Percentiles rank a stretch among this genome's conserved stretches.
Evolutionary conservation across 2,113 vertebrate genomes (phyloP).

Genomic region (Columba janthina): DNA sequence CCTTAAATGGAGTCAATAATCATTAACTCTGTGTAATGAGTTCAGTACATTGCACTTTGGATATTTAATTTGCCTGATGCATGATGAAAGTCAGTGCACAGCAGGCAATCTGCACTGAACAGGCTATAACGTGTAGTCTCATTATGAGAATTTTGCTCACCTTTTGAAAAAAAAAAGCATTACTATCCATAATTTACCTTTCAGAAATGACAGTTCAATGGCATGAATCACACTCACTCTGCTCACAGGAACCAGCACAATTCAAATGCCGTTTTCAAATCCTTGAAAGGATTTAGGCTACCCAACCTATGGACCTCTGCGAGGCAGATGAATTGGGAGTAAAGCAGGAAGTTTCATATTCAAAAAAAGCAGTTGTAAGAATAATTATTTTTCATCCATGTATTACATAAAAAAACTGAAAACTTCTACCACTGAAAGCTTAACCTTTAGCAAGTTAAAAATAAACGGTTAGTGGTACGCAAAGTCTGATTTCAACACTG

Average conservation of each 20-base stretch:
- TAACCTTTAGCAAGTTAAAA: neutral
- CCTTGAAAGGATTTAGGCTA: neutral
- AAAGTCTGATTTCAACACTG: neutral
- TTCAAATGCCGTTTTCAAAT: neutral
- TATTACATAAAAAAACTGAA: neutral
- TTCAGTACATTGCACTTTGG: constrained; percentile 31
- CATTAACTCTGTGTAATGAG: constrained; percentile 54
- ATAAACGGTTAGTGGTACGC: neutral
- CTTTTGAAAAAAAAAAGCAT: constrained; percentile 46
- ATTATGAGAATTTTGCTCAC: constrained; percentile 67
- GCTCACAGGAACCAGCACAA: neutral
- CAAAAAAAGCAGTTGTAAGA: neutral
- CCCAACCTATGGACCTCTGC: neutral
- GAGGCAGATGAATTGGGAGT: neutral
- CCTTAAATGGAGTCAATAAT: constrained; percentile 59
- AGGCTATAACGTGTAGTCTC: constrained; percentile 46
- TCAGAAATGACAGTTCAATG: constrained; percentile 50
- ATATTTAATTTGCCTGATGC: constrained; percentile 32
- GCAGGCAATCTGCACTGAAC: constrained; percentile 54
- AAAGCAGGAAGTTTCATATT: neutral
- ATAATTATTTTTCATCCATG: neutral
- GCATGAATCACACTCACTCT: neutral
- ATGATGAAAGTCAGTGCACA: constrained; percentile 42
- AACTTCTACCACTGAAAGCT: neutral
- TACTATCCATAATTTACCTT: constrained; percentile 50